These are phyloP conservation scores for Rhyacophila brunnea DNA, from an alignment of 1,140 invertebrate genomes.

Conservation along the genomic window DNA sequence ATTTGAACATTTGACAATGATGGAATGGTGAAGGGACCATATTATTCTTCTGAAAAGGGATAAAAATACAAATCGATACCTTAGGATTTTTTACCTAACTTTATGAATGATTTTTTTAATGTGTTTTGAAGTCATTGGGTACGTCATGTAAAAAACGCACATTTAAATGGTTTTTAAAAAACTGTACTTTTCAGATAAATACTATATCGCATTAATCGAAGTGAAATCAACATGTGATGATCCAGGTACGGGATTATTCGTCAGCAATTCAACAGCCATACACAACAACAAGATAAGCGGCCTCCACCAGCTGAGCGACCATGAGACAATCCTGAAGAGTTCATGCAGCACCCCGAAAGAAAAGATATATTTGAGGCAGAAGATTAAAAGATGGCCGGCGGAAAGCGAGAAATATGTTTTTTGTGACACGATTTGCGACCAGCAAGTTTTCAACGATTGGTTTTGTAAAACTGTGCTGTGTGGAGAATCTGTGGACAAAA, in stretches of 20 bases:
- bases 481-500: slow-evolving; percentile 26
- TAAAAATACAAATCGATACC: too few species aligned
- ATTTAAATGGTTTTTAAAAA: too few species aligned
- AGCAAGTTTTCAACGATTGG: slow-evolving; percentile 41
- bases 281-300: slow-evolving; percentile 46
- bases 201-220: slow-evolving; percentile 39
- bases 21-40: too few species aligned
- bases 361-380: slow-evolving; percentile 35
- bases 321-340: slow-evolving; percentile 39
- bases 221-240: slow-evolving; percentile 44
- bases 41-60: too few species aligned
- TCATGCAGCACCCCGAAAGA: slow-evolving; percentile 23
- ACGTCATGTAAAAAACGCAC: too few species aligned
- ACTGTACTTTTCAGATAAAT: slow-evolving; percentile 38
- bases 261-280: slow-evolving; percentile 39
- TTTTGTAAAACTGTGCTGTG: slow-evolving; percentile 35
- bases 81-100: too few species aligned
- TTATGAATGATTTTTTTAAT: too few species aligned
- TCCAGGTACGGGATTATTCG: slow-evolving; percentile 20
- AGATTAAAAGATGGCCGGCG: slow-evolving; percentile 39
- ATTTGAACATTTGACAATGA: too few species aligned
- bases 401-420: slow-evolving; percentile 40
- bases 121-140: too few species aligned
- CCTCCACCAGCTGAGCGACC: slow-evolving; percentile 43
- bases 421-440: slow-evolving; percentile 36